A percentile compares a stretch with the other conserved stretches of the same genome.
Conservation (phyloP, 1,140 invertebrate genomes). For the Physella acuta region DNA sequence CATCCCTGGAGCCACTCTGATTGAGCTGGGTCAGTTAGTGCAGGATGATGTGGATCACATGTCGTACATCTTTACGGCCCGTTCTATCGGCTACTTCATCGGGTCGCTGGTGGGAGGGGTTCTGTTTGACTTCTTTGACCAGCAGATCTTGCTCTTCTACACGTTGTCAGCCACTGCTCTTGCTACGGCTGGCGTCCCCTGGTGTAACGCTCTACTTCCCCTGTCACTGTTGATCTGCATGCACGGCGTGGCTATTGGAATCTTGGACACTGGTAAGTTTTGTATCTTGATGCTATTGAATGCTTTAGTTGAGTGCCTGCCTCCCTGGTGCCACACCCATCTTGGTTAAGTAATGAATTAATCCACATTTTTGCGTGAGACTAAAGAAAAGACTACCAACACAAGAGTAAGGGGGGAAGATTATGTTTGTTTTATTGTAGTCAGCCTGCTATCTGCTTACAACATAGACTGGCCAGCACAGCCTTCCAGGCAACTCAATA, state of each 20-base stretch:
- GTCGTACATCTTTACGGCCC: slow-evolving; percentile 51
- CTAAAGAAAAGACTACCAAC: too few species aligned
- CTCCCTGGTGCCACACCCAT: too few species aligned
- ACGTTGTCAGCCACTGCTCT: slow-evolving; percentile 46
- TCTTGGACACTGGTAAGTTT: slow-evolving; percentile 58
- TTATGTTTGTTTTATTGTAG: background rate
- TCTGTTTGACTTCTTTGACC: slow-evolving; percentile 57
- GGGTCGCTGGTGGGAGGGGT: slow-evolving; percentile 54
- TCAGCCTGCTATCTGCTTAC: background rate
- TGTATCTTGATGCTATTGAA: background rate
- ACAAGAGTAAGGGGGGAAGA: too few species aligned
- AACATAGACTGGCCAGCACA: too few species aligned
- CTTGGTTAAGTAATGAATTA: too few species aligned
- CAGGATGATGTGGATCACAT: slow-evolving; percentile 47
- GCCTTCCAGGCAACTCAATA: too few species aligned
- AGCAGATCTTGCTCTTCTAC: slow-evolving; percentile 48
- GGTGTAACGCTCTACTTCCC: slow-evolving; percentile 43
- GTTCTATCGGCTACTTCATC: slow-evolving; percentile 55
- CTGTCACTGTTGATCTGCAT: slow-evolving; percentile 53
- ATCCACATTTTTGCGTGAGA: too few species aligned
- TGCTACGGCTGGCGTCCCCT: slow-evolving; percentile 49
- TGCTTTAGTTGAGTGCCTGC: too few species aligned
- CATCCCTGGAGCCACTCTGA: slow-evolving; percentile 60
- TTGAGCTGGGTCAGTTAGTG: slow-evolving; percentile 53
- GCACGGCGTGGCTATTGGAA: slow-evolving; percentile 57